Evolutionary conservation across 2,113 vertebrate species (phyloP).

Genomic region (Egretta garzetta): DNA sequence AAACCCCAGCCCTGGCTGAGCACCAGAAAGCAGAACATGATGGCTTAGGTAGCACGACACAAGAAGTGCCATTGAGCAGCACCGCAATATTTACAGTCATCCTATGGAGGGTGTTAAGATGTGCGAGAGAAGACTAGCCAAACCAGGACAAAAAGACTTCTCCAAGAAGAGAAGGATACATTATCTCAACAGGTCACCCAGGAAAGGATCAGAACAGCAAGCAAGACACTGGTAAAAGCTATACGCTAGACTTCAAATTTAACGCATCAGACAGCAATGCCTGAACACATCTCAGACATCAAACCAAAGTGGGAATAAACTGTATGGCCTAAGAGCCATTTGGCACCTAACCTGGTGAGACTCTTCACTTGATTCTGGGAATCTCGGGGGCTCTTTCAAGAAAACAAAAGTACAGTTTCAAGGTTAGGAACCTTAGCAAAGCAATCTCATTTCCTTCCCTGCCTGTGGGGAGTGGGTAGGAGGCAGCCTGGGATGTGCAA

Average conservation of each 20-base stretch:
- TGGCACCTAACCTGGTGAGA: not conserved
- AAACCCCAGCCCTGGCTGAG: not conserved
- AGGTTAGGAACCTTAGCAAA: not conserved
- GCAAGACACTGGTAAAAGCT: accelerated
- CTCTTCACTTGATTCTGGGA: not conserved
- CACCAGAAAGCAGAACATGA: not conserved
- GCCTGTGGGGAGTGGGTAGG: accelerated
- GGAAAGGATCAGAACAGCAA: not conserved
- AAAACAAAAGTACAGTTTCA: not conserved
- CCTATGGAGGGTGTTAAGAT: not conserved
- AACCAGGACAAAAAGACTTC: not conserved
- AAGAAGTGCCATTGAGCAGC: not conserved
- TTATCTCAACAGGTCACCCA: not conserved
- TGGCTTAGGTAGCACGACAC: accelerated
- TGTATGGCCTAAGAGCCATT: not conserved
- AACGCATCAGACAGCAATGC: not conserved
- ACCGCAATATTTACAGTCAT: not conserved
- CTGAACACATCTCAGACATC: not conserved
- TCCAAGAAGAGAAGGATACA: not conserved
- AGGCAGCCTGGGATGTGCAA: not conserved
- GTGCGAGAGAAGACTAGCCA: not conserved
- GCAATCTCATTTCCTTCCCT: not conserved
- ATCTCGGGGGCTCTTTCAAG: not conserved
- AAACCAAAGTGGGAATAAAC: not conserved
- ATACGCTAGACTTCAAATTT: not conserved